Evolutionary conservation across 2,113 vertebrate genomes (phyloP).

Genomic region (Tupaia chinensis): DNA sequence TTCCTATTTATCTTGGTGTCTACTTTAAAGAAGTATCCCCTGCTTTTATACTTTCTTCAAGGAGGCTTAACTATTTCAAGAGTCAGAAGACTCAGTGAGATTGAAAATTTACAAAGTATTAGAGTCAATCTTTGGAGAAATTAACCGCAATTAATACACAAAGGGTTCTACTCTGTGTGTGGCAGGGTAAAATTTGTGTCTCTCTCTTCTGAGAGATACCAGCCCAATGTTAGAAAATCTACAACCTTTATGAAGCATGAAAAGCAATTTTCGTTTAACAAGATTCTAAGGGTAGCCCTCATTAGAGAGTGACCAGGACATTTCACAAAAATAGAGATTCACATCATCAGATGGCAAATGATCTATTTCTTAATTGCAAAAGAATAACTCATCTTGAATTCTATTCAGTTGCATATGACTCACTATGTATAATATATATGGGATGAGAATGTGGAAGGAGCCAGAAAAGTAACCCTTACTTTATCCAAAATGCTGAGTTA

Average conservation of each 20-base stretch:
- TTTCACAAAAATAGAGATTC: background rate
- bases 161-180: background rate
- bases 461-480: background rate
- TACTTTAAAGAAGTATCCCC: background rate
- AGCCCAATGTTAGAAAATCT: background rate
- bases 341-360: background rate
- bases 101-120: background rate
- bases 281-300: background rate
- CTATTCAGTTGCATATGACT: background rate
- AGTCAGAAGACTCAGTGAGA: background rate
- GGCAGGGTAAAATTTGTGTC: background rate
- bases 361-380: background rate
- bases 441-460: background rate
- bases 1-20: background rate
- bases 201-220: background rate
- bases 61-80: background rate
- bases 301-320: background rate
- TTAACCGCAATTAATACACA: background rate
- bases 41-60: background rate
- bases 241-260: background rate
- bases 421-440: background rate
- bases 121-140: background rate
- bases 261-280: background rate
- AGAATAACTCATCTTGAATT: background rate
- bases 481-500: background rate